Evolutionary conservation across 1,140 invertebrate genomes (phyloP), one percentile per base, ranked within the genome.

Genomic region (Diachasmimorpha longicaudata): DNA sequence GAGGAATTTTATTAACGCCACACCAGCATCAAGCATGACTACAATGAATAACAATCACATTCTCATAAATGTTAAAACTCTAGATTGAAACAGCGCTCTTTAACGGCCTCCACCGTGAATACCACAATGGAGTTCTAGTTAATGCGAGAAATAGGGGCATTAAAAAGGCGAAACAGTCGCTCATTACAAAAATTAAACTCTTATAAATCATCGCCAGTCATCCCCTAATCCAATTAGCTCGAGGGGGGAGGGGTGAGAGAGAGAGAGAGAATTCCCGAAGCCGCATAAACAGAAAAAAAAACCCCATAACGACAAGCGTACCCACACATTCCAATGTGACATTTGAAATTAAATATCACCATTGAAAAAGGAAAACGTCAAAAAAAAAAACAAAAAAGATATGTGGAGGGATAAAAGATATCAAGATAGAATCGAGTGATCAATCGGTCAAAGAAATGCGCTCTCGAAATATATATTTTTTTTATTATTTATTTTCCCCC

Each of bases 371-470:
- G 6, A 25, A 66, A 25, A 66, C 19, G 11, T 25, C 5, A 68
- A 68, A 68, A 68, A 37, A 37, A 39, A 68, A n/a, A 68, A 68
- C 39, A 68, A 68, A 37, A 37, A 39, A 68, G 16, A 68, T 36
- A 68, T 37, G 31, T 16, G 11, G 19, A 68, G 11, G 36, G 19
- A 75, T 36, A 68, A 75, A 75, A 70, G 67, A 25, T 48, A 36
- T 23, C 21, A 16, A 13, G 74, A 75, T 75, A 75, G 36, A 68
- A 75, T 75, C 74, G 68, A 68, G 36, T 68, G 67, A 70, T 75
- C 48, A 68, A 75, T 75, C 66, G 74, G 67, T 68, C 67, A 67
- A 67, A 75, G 16, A 46, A 46, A 55, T 70, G 36, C 66, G 66
- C 66, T 39, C 66, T 63, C 23, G 58, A 68, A 37, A 25, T 21